Conservation (phyloP, 1,140 invertebrate species). For the Coelopa frigida region DNA sequence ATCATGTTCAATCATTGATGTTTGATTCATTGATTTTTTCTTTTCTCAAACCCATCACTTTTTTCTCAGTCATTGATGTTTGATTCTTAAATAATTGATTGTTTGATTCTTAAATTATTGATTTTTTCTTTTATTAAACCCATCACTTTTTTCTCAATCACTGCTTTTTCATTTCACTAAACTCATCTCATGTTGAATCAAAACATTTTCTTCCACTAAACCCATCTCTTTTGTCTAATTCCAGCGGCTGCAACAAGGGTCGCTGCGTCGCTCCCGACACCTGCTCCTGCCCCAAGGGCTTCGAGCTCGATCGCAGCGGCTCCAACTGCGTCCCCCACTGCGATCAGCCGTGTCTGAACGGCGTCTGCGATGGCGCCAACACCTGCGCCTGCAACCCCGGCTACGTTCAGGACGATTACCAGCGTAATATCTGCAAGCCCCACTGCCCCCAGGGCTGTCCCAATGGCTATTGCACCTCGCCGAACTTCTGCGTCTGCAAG, state of each 20-base stretch:
- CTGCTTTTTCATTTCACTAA: too few relatives aligned
- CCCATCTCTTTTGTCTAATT: constrained; percentile 1
- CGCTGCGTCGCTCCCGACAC: constrained; percentile 49
- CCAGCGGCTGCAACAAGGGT: constrained; percentile 48
- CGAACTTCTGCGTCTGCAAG: constrained; percentile 53
- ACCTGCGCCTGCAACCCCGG: constrained; percentile 49
- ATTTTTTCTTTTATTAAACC: too few relatives aligned
- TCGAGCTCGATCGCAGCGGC: constrained; percentile 30
- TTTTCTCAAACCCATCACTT: too few relatives aligned
- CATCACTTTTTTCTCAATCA: too few relatives aligned
- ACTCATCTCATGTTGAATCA: too few relatives aligned
- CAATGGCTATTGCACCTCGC: constrained; percentile 55
- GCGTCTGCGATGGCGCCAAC: constrained; percentile 47
- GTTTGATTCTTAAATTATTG: too few relatives aligned
- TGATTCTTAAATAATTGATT: too few relatives aligned
- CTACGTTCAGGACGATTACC: constrained; percentile 44
- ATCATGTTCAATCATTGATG: too few relatives aligned
- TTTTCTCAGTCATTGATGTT: too few relatives aligned
- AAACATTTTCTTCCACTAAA: too few relatives aligned
- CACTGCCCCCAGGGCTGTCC: constrained; percentile 55
- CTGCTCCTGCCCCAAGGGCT: constrained; percentile 47
- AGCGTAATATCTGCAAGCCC: constrained; percentile 48
- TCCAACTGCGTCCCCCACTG: constrained; percentile 46
- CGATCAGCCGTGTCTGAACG: constrained; percentile 48
- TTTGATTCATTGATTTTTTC: too few relatives aligned